Percentiles rank a stretch among this genome's conserved stretches.
These are phyloP conservation scores for Mormyrops boulengeri DNA, from an alignment of 2,797 vertebrate genomes.

Conservation along the genomic window DNA sequence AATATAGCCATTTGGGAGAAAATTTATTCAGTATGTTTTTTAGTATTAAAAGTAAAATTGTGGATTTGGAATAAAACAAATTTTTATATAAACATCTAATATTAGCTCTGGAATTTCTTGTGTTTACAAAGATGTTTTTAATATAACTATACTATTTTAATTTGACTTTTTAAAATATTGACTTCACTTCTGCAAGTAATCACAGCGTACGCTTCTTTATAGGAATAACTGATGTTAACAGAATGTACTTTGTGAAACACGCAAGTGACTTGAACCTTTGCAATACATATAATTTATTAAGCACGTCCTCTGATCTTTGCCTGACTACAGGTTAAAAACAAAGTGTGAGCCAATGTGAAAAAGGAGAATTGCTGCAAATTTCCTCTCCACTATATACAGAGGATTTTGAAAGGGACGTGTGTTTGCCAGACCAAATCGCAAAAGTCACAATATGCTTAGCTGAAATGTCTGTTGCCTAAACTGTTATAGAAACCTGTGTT, in stretches of 20 bases:
- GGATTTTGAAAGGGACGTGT: neutral
- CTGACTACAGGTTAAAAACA: neutral
- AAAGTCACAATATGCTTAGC: slow-evolving; percentile 22
- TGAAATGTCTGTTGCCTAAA: slow-evolving; percentile 17
- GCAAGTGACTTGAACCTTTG: slow-evolving; percentile 24
- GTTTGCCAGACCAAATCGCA: neutral
- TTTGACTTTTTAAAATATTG: slow-evolving; percentile 20
- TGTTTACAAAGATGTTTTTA: slow-evolving; percentile 24
- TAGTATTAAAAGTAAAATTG: slow-evolving; percentile 63
- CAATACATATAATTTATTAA: slow-evolving; percentile 22
- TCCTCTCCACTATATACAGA: neutral
- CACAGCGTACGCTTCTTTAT: slow-evolving; percentile 16
- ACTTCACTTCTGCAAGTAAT: slow-evolving; percentile 20
- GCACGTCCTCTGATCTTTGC: slow-evolving; percentile 10
- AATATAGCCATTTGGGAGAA: slow-evolving; percentile 75
- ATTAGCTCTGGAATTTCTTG: slow-evolving; percentile 53
- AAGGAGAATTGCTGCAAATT: neutral
- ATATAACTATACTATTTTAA: neutral
- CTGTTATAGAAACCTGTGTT: slow-evolving; percentile 1
- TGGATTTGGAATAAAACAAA: slow-evolving; percentile 54
- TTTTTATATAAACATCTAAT: slow-evolving; percentile 39
- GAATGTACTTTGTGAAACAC: slow-evolving; percentile 25
- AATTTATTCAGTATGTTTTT: slow-evolving; percentile 84
- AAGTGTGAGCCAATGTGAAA: slow-evolving; percentile 12
- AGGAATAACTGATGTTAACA: slow-evolving; percentile 10